phyloP scores from a whole-genome alignment of 2,113 vertebrate species.

The Lycocorax pyrrhopterus region DNA sequence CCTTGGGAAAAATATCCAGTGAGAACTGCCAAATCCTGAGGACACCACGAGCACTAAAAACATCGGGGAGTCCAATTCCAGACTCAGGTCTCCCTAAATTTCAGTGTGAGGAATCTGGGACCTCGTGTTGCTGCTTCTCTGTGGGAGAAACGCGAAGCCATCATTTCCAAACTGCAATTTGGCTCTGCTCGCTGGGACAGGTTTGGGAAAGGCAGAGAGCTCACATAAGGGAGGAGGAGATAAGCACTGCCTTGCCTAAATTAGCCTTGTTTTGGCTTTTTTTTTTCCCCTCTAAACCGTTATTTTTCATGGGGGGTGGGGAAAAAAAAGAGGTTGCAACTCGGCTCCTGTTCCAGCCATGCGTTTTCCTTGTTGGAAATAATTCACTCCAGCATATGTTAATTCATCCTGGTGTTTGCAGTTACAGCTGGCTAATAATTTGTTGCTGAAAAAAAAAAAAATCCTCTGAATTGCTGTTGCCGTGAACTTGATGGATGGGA shows the following conservation, averaged over 20 bases:
- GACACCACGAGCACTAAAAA: background rate
- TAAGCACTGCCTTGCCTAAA: background rate
- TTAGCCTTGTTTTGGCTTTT: background rate
- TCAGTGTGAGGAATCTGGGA: rapidly evolving
- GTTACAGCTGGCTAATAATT: background rate
- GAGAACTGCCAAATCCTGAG: background rate
- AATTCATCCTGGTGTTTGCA: background rate
- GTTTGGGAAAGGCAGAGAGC: background rate
- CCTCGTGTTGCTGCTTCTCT: background rate
- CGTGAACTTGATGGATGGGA: background rate
- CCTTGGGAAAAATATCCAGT: background rate
- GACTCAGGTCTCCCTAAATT: background rate
- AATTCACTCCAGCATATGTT: background rate
- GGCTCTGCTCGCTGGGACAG: background rate
- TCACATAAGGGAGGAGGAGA: background rate
- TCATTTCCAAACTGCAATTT: background rate
- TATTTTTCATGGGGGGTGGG: background rate
- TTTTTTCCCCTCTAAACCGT: background rate
- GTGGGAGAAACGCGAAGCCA: rapidly evolving
- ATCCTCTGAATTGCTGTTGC: background rate
- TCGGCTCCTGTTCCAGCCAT: background rate
- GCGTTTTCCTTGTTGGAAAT: background rate
- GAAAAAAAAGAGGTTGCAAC: background rate
- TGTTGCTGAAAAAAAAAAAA: background rate
- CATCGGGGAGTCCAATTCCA: background rate